Evolutionary conservation across 1,140 invertebrate genomes (phyloP).

Genomic region (Antheraea mylitta): DNA sequence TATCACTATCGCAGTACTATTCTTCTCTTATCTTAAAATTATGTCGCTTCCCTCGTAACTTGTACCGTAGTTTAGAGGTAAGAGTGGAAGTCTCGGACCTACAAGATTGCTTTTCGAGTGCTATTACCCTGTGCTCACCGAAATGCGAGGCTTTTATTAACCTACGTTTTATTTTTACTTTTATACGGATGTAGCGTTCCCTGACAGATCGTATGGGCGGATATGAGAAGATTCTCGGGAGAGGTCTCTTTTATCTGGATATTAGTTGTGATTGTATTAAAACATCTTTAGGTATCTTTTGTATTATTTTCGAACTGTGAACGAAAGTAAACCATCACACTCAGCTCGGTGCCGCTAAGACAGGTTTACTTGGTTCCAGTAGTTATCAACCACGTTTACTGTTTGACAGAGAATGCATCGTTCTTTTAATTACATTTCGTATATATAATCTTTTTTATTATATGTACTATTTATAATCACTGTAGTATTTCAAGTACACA

Average conservation of each 20-base stretch:
- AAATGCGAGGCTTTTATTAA: slow-evolving; percentile 67
- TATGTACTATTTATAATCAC: too few relatives aligned
- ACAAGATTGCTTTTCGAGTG: slow-evolving; percentile 69
- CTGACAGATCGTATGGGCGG: background rate
- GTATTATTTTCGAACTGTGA: too few relatives aligned
- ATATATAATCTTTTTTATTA: too few relatives aligned
- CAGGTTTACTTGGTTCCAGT: too few relatives aligned
- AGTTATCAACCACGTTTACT: too few relatives aligned
- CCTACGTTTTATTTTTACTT: slow-evolving; percentile 31
- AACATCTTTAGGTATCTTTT: background rate
- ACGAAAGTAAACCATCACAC: too few relatives aligned
- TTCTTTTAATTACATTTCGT: too few relatives aligned
- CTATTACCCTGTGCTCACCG: slow-evolving; percentile 55
- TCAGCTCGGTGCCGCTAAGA: too few relatives aligned
- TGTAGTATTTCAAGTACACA: too few relatives aligned
- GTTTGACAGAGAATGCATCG: too few relatives aligned
- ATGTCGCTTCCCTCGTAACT: slow-evolving; percentile 22
- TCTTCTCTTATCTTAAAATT: too few relatives aligned
- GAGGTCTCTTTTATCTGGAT: background rate
- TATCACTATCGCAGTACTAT: too few relatives aligned
- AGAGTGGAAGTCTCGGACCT: slow-evolving; percentile 49
- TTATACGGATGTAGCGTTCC: slow-evolving; percentile 4
- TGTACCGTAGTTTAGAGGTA: slow-evolving; percentile 28
- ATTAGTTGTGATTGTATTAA: background rate
- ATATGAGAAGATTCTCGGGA: slow-evolving; percentile 3